Evolutionary conservation across 2,113 vertebrate genomes (phyloP), one percentile per base, ranked within the genome.

Genomic region (Nothobranchius furzeri): DNA sequence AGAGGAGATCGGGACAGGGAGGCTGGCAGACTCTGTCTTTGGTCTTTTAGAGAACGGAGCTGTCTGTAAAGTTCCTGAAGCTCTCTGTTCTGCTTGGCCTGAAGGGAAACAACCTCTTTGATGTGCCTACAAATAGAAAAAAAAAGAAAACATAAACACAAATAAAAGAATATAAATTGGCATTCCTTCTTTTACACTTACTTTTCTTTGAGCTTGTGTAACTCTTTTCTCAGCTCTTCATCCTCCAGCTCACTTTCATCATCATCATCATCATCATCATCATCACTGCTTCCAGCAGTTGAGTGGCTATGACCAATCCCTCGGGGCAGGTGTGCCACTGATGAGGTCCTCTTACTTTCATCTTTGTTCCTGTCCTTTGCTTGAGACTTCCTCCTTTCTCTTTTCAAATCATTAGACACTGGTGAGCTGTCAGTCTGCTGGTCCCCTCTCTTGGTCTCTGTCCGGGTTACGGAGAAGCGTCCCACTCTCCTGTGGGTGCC

Each of bases 151-250:
- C 11, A 53, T 3, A 62, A 8, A 3, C 36, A 48, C 20, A 64
- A 30, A 59, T 20, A 25, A 58, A 67, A 12, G 49, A 51, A 30
- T 3, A 30, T 12, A 5, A 10, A 61, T 7, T 49, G 25, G 30
- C 56, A 60, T 20, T 3, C 30, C 7, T 40, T 15, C 46, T 47
- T n/a, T 7, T 7, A 36, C 64, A 66, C 93, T 93, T 87, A 96
- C 95, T 96, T 96, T 83, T 96, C 93, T 86, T 94, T 88, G 47
- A 97, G 92, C 77, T 75, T 93, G 64, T 96, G 95, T 46, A 97
- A 91, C 57, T 96, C 95, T 67, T 78, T 90, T 77, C 90, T 94
- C 57, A 96, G 87, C 58, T 95, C 95, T 72, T 96, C 95, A 64
- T 96, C 94, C 78, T 96, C 96, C 67, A 95, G 81, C 80, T 95